Base-by-base conservation (phyloP, 1,140 invertebrate genomes). In the Pristionchus pacificus region DNA sequence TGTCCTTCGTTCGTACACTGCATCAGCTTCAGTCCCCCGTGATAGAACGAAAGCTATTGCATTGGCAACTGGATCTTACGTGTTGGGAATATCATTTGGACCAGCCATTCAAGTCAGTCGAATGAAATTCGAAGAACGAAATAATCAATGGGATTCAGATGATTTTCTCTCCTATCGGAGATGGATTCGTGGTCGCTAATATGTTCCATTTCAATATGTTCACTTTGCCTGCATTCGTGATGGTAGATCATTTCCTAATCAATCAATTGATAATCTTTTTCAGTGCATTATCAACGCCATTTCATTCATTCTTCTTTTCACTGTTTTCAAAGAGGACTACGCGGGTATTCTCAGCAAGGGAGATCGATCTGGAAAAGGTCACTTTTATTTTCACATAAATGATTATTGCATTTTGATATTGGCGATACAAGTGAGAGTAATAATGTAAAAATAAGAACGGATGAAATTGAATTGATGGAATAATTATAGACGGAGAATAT, bases 51-150 rank as follows among this genome's bases (percentile, higher is more conserved):
- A 49, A 61, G 75, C 75, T 24, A 72, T 76, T 33, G 65, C 75
- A 25, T 71, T 72, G 27, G 75, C 74, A 63, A 76, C 71, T 19
- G 75, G 58, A 38, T 69, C 74, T 1, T 75, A 60, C 27, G 75
- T 76, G 24, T 49, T 76, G 6, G 75, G 75, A 70, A 62, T 76
- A n/a, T 71, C 75, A 24, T 62, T 76, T n/a, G 75, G 75, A 1
- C 75, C 75, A 15, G 75, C 75, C 19, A 76, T 76, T 62, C 75
- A 77, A 32, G 71, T 72, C 29, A 14, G 15, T 2, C 49, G 0
- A 1, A 14, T 49, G 38, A 10, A 19, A 19, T 49, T 49, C 19
- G 19, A 49, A 6, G 38, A 49, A 49, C 38, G 38, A 49, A 49
- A 49, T 19, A 49, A 10, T 49, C 19, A 49, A 10, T 49, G 19